These are phyloP conservation scores for Leptinotarsa lineolata DNA, from an alignment of 1,140 invertebrate species.

Conservation along the genomic window DNA sequence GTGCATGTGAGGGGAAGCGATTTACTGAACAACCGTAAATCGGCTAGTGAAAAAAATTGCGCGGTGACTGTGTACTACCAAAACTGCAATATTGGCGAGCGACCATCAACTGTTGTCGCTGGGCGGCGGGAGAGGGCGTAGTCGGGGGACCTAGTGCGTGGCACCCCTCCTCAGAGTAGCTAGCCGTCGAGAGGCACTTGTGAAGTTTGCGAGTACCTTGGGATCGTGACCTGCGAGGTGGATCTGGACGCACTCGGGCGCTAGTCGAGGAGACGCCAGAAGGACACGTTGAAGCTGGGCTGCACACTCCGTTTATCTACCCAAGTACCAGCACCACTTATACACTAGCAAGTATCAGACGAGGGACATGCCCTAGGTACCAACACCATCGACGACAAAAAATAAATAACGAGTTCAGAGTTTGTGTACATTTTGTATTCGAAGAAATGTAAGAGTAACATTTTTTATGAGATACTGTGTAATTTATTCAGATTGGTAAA, in stretches of 20 bases:
- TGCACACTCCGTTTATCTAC: conserved; percentile 56
- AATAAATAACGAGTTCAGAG: too few relatives aligned
- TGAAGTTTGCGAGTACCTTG: conserved; percentile 89
- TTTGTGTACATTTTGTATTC: too few relatives aligned
- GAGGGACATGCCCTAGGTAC: conserved; percentile 13
- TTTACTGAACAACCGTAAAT: background rate
- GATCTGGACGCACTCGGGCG: conserved; percentile 52
- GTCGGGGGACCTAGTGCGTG: conserved; percentile 52
- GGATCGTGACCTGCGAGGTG: conserved; percentile 72
- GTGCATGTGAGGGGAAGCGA: background rate
- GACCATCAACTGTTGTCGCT: conserved; percentile 64
- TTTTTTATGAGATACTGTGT: too few relatives aligned
- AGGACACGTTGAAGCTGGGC: conserved; percentile 43
- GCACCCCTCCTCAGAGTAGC: conserved; percentile 68
- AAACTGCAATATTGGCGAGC: conserved; percentile 90
- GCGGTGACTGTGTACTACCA: conserved; percentile 81
- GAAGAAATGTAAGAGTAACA: too few relatives aligned
- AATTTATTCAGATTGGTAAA: too few relatives aligned
- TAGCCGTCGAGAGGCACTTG: conserved; percentile 83
- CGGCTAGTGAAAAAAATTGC: conserved; percentile 11
- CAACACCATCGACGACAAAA: conserved; percentile 12
- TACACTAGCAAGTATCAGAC: conserved; percentile 27
- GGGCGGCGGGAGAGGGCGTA: conserved; percentile 56
- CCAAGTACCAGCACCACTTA: conserved; percentile 33
- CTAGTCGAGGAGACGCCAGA: conserved; percentile 52